Base-by-base conservation (phyloP, 1,140 invertebrate species). In the Drosophila micromelanica region DNA sequence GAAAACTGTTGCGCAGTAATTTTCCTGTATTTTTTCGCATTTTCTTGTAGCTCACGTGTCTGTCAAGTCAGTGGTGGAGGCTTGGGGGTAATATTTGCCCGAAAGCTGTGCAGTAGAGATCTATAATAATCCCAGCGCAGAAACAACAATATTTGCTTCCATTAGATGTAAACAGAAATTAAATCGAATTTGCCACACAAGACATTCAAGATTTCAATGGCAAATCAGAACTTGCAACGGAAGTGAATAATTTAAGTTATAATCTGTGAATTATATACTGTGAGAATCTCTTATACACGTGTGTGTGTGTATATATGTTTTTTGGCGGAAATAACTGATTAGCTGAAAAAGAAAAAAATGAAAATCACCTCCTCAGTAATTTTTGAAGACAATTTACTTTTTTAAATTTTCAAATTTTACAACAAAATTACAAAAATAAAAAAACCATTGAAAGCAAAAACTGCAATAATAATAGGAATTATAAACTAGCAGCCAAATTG, bases 1-100 rank as follows among this genome's bases (percentile, higher is more conserved):
- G 57, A 84, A 82, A 82, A 82, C 79, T 82, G 80, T 82, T 82
- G 80, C 80, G 80, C 80, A 82, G 80, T 27, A 27, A 5, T 27
- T 27, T 82, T 81, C 20, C 20, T 23, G 20, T 23, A 45, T 57
- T 57, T 15, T 45, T 60, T 4, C 30, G 49, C 42, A 11, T 69
- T 59, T 20, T 45, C 32, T 23, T 52, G 35, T 40, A 17, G 45
- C 48, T 20, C 17, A 20, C 73, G 23, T 1, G 42, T 20, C 56
- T 54, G 35, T 59, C 67, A 27, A 17, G 17, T 62, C 49, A 15
- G 60, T 4, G 4, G 20, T 1, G 32, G 46, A 5, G 11, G 9
- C 15, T 9, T 20, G 12, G 17, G 9, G 23, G 12, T 37, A 62
- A 52, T 64, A 27, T 48, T 64, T 55, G 42, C 60, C 20, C 27